Conservation (phyloP, 2,888 invertebrate species). For the Nomada flava region DNA sequence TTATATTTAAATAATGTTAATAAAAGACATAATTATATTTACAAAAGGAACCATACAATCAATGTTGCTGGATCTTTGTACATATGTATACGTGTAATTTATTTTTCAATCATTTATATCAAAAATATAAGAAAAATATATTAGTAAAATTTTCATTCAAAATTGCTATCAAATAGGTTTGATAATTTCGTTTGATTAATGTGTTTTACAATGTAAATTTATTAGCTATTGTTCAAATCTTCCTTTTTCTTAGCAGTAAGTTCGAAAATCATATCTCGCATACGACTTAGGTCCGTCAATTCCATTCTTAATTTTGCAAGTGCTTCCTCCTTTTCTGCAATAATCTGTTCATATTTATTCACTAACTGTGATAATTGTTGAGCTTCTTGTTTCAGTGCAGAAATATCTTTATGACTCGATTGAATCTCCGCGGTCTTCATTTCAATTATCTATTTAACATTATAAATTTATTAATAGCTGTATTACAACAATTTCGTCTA, state of each 20-base stretch:
- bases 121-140: constrained; percentile 42
- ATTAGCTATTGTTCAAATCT: constrained; percentile 66
- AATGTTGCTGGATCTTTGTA: constrained; percentile 16
- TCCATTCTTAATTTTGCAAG: constrained; percentile 73
- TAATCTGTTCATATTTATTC: constrained; percentile 71
- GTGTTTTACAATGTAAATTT: constrained; percentile 12
- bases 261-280: constrained; percentile 81
- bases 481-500: background rate
- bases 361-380: constrained; percentile 75
- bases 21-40: constrained; percentile 54
- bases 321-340: constrained; percentile 75
- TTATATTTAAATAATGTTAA: constrained; percentile 33
- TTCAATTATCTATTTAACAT: constrained; percentile 71
- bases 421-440: constrained; percentile 74
- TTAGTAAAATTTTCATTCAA: constrained; percentile 27
- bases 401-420: constrained; percentile 73
- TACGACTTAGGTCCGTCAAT: constrained; percentile 76
- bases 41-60: constrained; percentile 47
- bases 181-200: constrained; percentile 20
- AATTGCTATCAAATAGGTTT: constrained; percentile 40
- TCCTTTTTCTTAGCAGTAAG: constrained; percentile 79
- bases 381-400: constrained; percentile 77
- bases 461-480: constrained; percentile 21
- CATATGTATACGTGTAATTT: constrained; percentile 26
- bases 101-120: constrained; percentile 32